These are phyloP conservation scores for Idaea dimidiata DNA, from an alignment of 2,888 invertebrate genomes.

Conservation along the genomic window DNA sequence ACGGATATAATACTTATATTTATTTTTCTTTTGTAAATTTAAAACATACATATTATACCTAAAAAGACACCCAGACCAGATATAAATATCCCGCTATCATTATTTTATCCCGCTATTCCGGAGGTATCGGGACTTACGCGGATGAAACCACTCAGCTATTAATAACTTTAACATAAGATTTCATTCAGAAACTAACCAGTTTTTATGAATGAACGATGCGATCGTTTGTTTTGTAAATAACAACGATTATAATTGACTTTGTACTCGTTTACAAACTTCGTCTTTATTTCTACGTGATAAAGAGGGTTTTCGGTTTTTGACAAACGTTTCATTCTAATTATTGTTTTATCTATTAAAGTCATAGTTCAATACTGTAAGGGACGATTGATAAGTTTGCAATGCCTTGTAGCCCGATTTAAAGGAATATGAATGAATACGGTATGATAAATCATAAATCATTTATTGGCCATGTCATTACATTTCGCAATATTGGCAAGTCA, in stretches of 20 bases:
- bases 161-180: background rate
- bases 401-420: too few relatives aligned
- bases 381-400: background rate
- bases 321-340: background rate
- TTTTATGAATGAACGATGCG: background rate
- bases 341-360: background rate
- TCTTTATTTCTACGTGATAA: background rate
- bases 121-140: background rate
- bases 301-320: background rate
- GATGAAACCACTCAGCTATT: too few relatives aligned
- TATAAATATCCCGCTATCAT: too few relatives aligned
- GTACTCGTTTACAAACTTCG: background rate
- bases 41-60: too few relatives aligned
- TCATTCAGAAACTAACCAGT: conserved; percentile 7
- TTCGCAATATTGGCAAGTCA: too few relatives aligned
- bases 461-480: too few relatives aligned
- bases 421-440: too few relatives aligned
- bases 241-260: background rate
- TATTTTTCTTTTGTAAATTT: too few relatives aligned
- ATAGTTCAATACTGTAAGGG: background rate
- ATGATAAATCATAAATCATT: too few relatives aligned
- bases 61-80: too few relatives aligned
- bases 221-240: background rate
- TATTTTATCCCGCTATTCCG: background rate
- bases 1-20: too few relatives aligned